Conservation (phyloP, 2,113 vertebrate genomes). For the Anoura caudifer region DNA sequence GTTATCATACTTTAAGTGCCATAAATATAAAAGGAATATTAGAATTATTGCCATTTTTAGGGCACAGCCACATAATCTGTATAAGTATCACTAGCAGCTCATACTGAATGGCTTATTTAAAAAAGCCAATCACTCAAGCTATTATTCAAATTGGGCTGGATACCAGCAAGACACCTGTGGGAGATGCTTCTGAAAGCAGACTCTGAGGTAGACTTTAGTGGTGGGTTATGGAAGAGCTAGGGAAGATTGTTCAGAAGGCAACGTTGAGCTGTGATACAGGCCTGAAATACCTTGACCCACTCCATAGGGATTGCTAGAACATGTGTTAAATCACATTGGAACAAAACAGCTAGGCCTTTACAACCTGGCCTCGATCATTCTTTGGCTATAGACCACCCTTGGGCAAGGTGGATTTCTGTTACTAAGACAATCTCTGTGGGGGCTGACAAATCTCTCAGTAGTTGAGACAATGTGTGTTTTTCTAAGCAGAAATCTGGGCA, state of each 20-base stretch:
- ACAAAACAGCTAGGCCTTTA: neutral
- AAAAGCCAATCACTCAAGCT: neutral
- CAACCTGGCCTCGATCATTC: neutral
- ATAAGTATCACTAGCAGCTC: neutral
- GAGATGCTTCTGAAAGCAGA: neutral
- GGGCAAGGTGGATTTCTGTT: neutral
- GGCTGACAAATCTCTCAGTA: neutral
- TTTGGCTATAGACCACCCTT: neutral
- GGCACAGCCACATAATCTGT: neutral
- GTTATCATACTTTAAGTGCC: neutral
- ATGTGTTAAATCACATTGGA: neutral
- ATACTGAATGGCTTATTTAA: neutral
- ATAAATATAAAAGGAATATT: neutral
- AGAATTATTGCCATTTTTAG: neutral
- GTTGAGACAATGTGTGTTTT: neutral
- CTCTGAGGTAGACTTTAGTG: neutral
- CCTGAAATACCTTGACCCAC: neutral
- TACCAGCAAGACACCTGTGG: neutral
- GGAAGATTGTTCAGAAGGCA: neutral
- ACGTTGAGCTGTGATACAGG: neutral
- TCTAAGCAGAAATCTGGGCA: neutral
- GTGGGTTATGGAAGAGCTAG: neutral
- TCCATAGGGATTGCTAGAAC: neutral
- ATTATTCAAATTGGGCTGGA: neutral
- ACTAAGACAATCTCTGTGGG: neutral